Base-by-base conservation (phyloP, 2,888 invertebrate genomes). In the Andrena dorsata region DNA sequence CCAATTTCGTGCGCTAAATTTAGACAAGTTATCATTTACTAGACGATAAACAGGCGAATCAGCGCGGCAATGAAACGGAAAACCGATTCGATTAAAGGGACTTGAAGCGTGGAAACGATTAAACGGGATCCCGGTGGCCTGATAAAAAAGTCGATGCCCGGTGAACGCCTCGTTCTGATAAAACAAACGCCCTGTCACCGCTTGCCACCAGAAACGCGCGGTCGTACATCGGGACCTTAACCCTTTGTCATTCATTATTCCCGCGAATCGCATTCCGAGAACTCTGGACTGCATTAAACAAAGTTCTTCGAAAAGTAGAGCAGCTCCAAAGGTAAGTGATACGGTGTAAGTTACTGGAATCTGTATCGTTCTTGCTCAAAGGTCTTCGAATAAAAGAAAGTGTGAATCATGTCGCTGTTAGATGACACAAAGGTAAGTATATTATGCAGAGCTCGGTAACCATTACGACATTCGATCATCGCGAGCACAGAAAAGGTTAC, bases 111-210 rank as follows among this genome's bases (percentile, higher is more conserved):
- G 30, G 49, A 82, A 73, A 60, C 76, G 78, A 64, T 69, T 10
- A 20, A 79, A 41, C 56, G 49, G 53, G 80, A 82, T 80, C 64
- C 79, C 61, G 58, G 60, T 20, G 56, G 26, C 47, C 66, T 53
- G 88, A 89, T 89, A 89, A 89, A 86, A 84, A 76, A 63, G 84
- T 86, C 84, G 89, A 79, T 87, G 89, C 20, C 66, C 84, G 81
- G 84, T 89, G 83, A 81, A 89, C 89, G 89, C 86, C 89, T 89
- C 83, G 86, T 87, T 88, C 41, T 74, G 88, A 88, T 88, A 88
- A 88, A 86, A 84, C 79, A 47, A 83, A 89, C 88, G 87, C 89
- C 89, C 89, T 75, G 88, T 84, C 85, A 65, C 85, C 77, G 76
- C 85, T 81, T 89, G 88, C 66, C 85, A 86, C 89, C 82, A 78